phyloP scores from a whole-genome alignment of 2,797 vertebrate genomes.

The Rhinella marina region DNA sequence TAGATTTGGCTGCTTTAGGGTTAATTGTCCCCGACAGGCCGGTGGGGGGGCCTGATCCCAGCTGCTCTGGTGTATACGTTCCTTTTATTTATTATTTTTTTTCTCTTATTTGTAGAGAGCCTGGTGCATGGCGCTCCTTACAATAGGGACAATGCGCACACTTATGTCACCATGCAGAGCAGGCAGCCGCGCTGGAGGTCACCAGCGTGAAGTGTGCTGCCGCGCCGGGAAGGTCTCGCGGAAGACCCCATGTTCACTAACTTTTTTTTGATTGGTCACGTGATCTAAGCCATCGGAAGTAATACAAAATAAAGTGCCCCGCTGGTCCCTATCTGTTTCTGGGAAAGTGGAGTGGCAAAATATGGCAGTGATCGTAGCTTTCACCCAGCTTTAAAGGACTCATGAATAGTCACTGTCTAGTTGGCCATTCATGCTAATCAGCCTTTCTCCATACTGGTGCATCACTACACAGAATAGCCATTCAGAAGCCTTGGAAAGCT shows the following conservation, averaged over 20 bases:
- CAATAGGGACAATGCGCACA: constrained; percentile 24
- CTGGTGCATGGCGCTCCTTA: neutral
- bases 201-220: neutral
- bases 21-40: constrained; percentile 17
- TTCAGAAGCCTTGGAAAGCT: neutral
- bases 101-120: neutral
- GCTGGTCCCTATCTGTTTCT: neutral
- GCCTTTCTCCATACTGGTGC: too few species aligned
- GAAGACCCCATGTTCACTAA: constrained; percentile 28
- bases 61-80: constrained; percentile 9
- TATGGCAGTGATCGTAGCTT: neutral
- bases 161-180: neutral
- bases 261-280: neutral
- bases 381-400: too few species aligned
- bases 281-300: neutral
- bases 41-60: neutral
- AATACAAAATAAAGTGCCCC: too few species aligned
- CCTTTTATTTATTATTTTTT: neutral
- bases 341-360: neutral
- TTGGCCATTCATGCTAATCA: too few species aligned
- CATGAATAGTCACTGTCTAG: too few species aligned
- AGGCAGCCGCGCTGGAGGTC: neutral
- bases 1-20: neutral
- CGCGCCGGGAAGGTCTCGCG: neutral
- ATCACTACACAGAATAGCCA: too few species aligned